Evolutionary conservation across 2,113 vertebrate genomes (phyloP).

Genomic region (Sylvicapra grimmia): DNA sequence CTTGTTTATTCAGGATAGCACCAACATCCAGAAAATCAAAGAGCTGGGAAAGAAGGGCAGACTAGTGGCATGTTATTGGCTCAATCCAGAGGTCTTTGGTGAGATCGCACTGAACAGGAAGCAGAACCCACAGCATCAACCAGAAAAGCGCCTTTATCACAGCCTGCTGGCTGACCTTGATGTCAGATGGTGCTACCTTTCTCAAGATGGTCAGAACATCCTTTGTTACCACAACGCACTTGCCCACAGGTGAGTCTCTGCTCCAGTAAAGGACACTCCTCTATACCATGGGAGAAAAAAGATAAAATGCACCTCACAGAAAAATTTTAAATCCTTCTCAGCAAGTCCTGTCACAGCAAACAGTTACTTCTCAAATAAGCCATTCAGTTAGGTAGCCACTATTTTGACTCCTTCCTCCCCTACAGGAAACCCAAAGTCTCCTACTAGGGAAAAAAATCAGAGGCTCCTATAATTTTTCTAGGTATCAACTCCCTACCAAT

Average conservation of each 20-base stretch:
- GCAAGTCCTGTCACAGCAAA: neutral
- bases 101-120: neutral
- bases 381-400: neutral
- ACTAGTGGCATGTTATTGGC: neutral
- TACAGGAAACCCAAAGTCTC: neutral
- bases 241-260: neutral
- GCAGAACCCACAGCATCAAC: neutral
- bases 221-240: neutral
- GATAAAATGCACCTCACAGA: neutral
- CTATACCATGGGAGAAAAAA: neutral
- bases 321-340: neutral
- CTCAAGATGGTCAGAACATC: neutral
- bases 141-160: neutral
- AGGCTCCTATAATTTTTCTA: neutral
- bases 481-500: neutral
- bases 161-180: neutral
- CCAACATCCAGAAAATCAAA: slow-evolving; percentile 22
- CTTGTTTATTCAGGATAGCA: slow-evolving; percentile 7
- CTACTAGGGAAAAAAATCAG: neutral
- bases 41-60: slow-evolving; percentile 8
- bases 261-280: neutral
- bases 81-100: neutral
- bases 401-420: neutral
- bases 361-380: neutral
- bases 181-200: neutral